A percentile compares a stretch with the other conserved stretches of the same genome.
Conservation (phyloP, 2,113 vertebrate species). For the Dicerorhinus sumatrensis region DNA sequence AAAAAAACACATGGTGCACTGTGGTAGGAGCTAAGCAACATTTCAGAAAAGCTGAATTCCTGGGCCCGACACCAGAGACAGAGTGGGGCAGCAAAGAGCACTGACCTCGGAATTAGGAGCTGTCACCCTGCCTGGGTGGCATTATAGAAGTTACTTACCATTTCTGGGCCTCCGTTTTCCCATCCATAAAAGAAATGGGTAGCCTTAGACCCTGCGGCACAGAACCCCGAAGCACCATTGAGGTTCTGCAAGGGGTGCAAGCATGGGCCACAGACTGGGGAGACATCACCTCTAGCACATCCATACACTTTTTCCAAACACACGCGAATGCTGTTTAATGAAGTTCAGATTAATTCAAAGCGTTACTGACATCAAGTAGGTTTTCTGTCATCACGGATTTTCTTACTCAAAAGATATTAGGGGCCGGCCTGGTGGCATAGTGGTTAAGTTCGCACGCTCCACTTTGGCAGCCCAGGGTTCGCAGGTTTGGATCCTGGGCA, state of each 20-base stretch:
- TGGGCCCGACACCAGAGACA: not conserved
- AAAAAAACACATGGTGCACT: not conserved
- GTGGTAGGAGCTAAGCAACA: not conserved
- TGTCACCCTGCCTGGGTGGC: not conserved
- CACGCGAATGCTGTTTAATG: not conserved
- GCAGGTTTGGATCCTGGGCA: too few species aligned
- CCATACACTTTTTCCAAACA: not conserved
- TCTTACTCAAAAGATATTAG: not conserved
- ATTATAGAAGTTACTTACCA: not conserved
- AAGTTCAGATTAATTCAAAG: not conserved
- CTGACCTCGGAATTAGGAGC: too few species aligned
- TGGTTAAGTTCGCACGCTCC: too few species aligned
- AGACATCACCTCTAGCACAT: not conserved
- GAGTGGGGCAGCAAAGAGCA: not conserved
- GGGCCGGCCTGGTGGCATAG: too few species aligned
- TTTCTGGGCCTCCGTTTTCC: not conserved
- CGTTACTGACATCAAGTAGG: not conserved
- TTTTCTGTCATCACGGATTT: not conserved
- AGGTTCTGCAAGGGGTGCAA: not conserved
- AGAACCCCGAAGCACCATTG: not conserved
- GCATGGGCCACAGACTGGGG: not conserved
- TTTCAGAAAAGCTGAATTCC: not conserved
- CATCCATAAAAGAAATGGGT: not conserved
- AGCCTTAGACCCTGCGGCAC: not conserved
- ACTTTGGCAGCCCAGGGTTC: too few species aligned